Percentiles rank a stretch among this genome's conserved stretches.
These are phyloP conservation scores for Spinibarbus caldwelli DNA, from an alignment of 2,797 vertebrate species.

Conservation along the genomic window DNA sequence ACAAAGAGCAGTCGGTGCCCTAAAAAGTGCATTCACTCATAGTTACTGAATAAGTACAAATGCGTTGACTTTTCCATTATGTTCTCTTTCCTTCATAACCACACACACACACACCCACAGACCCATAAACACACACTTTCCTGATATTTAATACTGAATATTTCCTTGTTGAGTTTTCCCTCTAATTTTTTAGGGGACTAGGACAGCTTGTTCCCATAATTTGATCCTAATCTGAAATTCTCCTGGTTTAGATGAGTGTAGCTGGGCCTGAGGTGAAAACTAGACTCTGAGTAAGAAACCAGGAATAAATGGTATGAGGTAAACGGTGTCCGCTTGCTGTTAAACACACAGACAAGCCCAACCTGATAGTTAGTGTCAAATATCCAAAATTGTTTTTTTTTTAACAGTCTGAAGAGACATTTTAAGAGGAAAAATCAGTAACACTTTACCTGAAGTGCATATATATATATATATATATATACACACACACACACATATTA, in stretches of 20 bases:
- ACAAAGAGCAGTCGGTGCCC: constrained; percentile 56
- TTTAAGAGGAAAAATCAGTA: not conserved
- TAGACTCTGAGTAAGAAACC: not conserved
- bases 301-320: not conserved
- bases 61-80: constrained; percentile 24
- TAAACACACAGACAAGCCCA: not conserved
- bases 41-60: constrained; percentile 55
- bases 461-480: not conserved
- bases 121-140: constrained; percentile 49
- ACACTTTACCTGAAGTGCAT: constrained; percentile 8
- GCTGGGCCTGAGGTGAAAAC: constrained; percentile 3
- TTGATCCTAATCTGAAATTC: constrained; percentile 16
- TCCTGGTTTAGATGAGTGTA: constrained; percentile 13
- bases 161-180: not conserved
- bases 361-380: constrained; percentile 6
- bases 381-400: not conserved
- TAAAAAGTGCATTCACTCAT: constrained; percentile 70
- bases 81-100: not conserved
- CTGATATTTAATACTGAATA: constrained; percentile 47
- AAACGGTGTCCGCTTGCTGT: not conserved
- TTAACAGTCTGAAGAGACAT: not conserved
- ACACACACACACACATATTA: too few relatives aligned
- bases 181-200: not conserved
- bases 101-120: constrained; percentile 7
- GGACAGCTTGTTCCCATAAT: constrained; percentile 22